Evolutionary conservation across 2,888 invertebrate species (phyloP).

Genomic region (Tipula vernalis): DNA sequence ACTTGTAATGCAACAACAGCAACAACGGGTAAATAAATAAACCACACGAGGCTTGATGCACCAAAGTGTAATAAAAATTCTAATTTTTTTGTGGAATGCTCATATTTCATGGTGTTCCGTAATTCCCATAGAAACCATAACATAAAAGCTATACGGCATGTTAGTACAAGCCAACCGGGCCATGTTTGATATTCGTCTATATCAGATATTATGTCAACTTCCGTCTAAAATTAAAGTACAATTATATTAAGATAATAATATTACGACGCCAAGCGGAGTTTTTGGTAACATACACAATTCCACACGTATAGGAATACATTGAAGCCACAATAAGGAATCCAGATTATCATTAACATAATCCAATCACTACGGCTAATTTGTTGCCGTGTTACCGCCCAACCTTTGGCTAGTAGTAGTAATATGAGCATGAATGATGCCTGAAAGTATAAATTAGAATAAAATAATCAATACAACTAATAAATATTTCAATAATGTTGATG

Average conservation of each 20-base stretch:
- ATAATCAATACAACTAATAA: constrained; percentile 5
- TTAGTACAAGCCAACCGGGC: constrained; percentile 91
- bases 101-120: constrained; percentile 65
- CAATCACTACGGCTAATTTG: constrained; percentile 75
- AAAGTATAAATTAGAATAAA: background rate
- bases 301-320: constrained; percentile 89
- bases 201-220: constrained; percentile 91
- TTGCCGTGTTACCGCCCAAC: constrained; percentile 88
- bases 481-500: too few relatives aligned
- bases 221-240: constrained; percentile 50
- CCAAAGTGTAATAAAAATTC: constrained; percentile 94
- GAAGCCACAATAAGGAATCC: constrained; percentile 83
- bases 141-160: constrained; percentile 70
- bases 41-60: constrained; percentile 96
- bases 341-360: constrained; percentile 46
- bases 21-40: constrained; percentile 89
- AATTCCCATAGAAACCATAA: constrained; percentile 71
- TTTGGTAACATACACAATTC: constrained; percentile 66
- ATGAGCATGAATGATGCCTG: constrained; percentile 89
- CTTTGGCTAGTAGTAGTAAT: constrained; percentile 83
- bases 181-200: constrained; percentile 95
- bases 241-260: background rate
- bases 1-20: constrained; percentile 88
- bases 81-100: constrained; percentile 69
- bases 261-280: background rate